Evolutionary conservation across 2,113 vertebrate genomes (phyloP), one percentile per base, ranked within the genome.

Genomic region (Terrapene triunguis): DNA sequence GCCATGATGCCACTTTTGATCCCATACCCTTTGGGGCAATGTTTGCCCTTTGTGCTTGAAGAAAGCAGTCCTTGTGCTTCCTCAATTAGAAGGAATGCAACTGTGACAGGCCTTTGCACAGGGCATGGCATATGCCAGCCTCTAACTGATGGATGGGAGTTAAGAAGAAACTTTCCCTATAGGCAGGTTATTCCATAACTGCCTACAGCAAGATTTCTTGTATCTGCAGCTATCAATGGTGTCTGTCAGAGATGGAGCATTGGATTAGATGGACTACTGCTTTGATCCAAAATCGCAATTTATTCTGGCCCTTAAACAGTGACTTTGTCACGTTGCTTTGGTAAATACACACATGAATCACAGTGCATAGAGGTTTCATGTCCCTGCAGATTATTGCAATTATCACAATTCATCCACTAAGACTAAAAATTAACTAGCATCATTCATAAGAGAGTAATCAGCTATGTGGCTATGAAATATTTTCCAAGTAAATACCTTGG

Each of bases 31-130:
- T n/a, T 69, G 35, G 35, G 62, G 35, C 16, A 69, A n/a, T 10
- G 62, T 69, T 69, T n/a, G 35, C 16, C 29, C 59, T 35, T 62
- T 62, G 59, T 89, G 62, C 35, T 51, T 82, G 89, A 89, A 74
- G 62, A 89, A 92, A 95, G 17, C 72, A 62, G n/a, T 38, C 27
- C 9, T 91, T 42, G 88, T 80, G 32, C 54, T 96, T 95, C n/a
- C 69, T 87, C 92, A 94, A 85, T 93, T 59, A 95, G 82, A 84
- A 94, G 87, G 92, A 92, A 93, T 62, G 89, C 65, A 93, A 55
- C 51, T 48, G 51, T 42, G 42, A 10, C 87, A 88, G 95, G 84
- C 86, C 80, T 0, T 0, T 22, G 84, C 79, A 35, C 53, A 76
- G 89, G 87, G 51, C 27, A 59, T 42, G 35, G n/a, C 35, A 53